These are phyloP conservation scores for Meloidogyne exigua DNA, from an alignment of 1,140 invertebrate species.

Conservation along the genomic window DNA sequence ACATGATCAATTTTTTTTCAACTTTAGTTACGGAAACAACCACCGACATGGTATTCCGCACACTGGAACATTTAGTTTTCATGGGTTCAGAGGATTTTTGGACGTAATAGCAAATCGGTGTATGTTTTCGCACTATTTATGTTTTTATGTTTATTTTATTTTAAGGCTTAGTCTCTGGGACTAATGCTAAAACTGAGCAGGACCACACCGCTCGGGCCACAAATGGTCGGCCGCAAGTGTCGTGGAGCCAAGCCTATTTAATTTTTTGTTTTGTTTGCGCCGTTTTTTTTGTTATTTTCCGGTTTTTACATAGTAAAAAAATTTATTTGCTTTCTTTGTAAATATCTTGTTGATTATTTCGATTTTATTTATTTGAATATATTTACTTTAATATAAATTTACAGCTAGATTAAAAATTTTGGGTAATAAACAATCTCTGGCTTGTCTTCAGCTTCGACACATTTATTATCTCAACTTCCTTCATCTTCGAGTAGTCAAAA, in stretches of 20 bases:
- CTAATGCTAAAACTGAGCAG: conserved; percentile 67
- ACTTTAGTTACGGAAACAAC: conserved; percentile 80
- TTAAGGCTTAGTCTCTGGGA: conserved; percentile 44
- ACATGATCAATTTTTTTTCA: no score
- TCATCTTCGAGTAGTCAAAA: not conserved
- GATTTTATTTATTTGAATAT: not conserved
- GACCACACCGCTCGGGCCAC: conserved; percentile 87
- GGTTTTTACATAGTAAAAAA: not conserved
- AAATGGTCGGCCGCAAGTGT: no score
- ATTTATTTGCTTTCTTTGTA: not conserved
- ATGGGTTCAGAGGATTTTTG: conserved; percentile 80
- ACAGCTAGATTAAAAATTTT: no score
- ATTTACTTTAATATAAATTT: no score
- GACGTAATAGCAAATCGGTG: conserved; percentile 84
- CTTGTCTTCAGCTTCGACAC: not conserved
- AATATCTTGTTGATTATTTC: not conserved
- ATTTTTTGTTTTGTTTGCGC: no score
- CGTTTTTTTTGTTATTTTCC: no score
- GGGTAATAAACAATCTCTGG: no score
- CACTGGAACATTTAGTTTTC: conserved; percentile 89
- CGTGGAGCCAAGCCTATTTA: no score
- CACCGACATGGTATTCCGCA: conserved; percentile 86
- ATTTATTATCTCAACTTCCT: not conserved
- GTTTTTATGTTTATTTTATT: conserved; percentile 63
- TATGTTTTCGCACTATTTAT: conserved; percentile 68